Percentiles rank a stretch among this genome's conserved stretches.
Evolutionary conservation across 2,113 vertebrate genomes (phyloP).

Genomic region (Macquaria australasica): DNA sequence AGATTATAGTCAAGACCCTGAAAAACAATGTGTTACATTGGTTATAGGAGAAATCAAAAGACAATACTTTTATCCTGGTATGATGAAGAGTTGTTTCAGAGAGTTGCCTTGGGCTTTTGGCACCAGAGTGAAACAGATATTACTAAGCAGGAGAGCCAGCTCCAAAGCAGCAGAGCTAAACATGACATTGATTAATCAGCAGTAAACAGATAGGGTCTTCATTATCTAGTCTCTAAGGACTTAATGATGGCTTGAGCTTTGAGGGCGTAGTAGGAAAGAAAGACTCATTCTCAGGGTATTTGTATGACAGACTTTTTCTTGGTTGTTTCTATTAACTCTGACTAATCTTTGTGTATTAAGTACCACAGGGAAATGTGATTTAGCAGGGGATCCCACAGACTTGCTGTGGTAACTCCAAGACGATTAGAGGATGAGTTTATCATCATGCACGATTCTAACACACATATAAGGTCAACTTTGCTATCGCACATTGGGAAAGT

Average conservation of each 20-base stretch:
- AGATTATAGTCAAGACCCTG: not conserved
- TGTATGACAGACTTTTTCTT: slow-evolving; percentile 28
- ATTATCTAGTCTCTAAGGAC: slow-evolving; percentile 37
- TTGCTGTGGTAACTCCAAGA: slow-evolving; percentile 9
- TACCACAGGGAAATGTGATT: not conserved
- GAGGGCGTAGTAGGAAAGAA: slow-evolving; percentile 26
- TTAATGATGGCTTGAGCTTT: slow-evolving; percentile 43
- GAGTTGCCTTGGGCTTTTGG: slow-evolving; percentile 16
- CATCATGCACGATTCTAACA: not conserved
- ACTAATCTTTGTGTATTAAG: slow-evolving; percentile 3
- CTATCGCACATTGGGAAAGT: not conserved
- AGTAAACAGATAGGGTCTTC: slow-evolving; percentile 49
- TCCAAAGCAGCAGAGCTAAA: slow-evolving; percentile 26
- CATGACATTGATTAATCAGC: slow-evolving; percentile 57
- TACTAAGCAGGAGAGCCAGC: not conserved
- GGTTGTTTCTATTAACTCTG: slow-evolving; percentile 8
- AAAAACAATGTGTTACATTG: not conserved
- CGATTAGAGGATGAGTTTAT: not conserved
- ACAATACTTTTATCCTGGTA: slow-evolving; percentile 31
- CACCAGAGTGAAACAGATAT: slow-evolving; percentile 18
- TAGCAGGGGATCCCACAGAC: not conserved
- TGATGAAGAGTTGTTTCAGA: slow-evolving; percentile 15
- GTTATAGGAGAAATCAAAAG: slow-evolving; percentile 5
- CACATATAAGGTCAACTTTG: not conserved
- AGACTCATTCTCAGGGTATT: slow-evolving; percentile 42